Evolutionary conservation across 1,140 invertebrate species (phyloP), one percentile per base, ranked within the genome.

Genomic region (Drosophila nikananu): DNA sequence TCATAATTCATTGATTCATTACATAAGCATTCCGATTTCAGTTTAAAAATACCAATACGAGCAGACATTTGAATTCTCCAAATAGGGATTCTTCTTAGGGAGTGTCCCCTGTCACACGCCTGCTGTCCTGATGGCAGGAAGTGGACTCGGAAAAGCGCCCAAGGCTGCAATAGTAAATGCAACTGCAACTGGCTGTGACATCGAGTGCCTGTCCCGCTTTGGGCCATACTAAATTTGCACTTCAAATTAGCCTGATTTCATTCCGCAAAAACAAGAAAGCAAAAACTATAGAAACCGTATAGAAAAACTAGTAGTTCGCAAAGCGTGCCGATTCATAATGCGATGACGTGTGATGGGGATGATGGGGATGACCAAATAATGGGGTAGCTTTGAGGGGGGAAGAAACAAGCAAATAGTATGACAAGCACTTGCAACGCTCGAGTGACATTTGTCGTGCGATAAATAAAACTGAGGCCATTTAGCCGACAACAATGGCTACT

Each of bases 401-500:
- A 58, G 41, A 35, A 49, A 72, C 19, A 67, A 71, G 37, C 67
- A 49, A 52, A 32, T 58, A 77, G 46, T 77, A 77, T 77, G 74
- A 77, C 73, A 67, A 32, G 54, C 52, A 67, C 49, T 80, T 54
- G 82, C 67, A 86, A 84, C 73, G 81, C 55, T 86, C 75, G 79
- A 82, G 83, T 86, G 82, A 86, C 82, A 86, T 86, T 86, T 86
- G 82, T 62, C 58, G 61, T 68, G 77, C 84, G 73, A 87, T 89
- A 87, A 87, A 87, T 84, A 84, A 87, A 86, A 89, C 64, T 89
- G 51, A 89, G 81, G 84, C 83, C 84, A 81, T 84, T 84, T 78
- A 75, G 52, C 68, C 62, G 51, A 76, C 65, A 44, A 42, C 39
- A 6, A 12, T 23, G 46, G 23, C 21, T 46, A 49, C 52, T 72